These are phyloP conservation scores for Sarcophaga rosellei DNA, from an alignment of 2,888 invertebrate species.

Conservation along the genomic window DNA sequence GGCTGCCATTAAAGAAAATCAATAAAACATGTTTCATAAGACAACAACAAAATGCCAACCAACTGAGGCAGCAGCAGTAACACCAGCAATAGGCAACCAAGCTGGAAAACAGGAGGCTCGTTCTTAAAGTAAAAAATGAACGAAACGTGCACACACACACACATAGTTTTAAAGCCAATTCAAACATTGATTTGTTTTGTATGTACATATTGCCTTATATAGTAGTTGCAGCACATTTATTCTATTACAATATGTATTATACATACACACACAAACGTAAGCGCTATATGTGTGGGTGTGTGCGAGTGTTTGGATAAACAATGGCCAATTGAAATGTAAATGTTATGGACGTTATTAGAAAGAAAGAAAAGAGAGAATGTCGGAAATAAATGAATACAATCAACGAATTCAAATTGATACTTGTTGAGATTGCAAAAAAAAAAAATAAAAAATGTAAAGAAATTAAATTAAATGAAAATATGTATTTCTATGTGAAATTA, in stretches of 20 bases:
- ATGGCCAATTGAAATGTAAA: not conserved
- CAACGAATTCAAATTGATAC: slow-evolving; percentile 15
- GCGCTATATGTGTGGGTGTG: not conserved
- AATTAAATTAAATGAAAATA: not conserved
- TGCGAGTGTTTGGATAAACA: not conserved
- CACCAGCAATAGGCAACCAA: not conserved
- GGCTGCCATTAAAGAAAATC: slow-evolving; percentile 45
- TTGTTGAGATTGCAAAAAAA: slow-evolving; percentile 27
- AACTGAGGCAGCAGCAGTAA: not conserved
- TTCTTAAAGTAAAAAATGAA: not conserved
- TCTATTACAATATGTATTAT: no score
- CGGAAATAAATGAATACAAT: slow-evolving; percentile 36
- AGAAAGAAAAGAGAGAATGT: slow-evolving; percentile 2
- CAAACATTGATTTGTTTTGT: not conserved
- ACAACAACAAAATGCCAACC: not conserved
- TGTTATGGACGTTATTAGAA: not conserved
- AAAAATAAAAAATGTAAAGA: no score
- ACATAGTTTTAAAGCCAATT: not conserved
- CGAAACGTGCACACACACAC: no score
- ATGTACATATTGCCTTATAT: not conserved
- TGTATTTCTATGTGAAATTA: not conserved
- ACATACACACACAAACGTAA: not conserved
- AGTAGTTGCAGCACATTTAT: no score
- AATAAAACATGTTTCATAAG: slow-evolving; percentile 37
- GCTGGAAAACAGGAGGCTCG: not conserved